phyloP scores from a whole-genome alignment of 2,113 vertebrate species.

The Barbus barbus region DNA sequence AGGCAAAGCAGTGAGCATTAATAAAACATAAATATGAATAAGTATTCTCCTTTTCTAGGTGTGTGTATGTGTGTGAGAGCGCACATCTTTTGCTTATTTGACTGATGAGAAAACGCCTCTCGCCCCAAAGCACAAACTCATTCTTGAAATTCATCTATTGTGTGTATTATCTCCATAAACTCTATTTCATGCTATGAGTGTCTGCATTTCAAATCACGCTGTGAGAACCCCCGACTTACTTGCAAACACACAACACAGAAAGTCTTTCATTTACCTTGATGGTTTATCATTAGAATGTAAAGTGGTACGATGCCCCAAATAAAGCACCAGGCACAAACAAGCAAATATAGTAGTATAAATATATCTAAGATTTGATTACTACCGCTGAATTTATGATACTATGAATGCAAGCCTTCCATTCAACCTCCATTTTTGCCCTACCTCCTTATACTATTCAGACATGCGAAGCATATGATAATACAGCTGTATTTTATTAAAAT shows the following conservation, averaged over 20 bases:
- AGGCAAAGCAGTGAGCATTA: slow-evolving; percentile 78
- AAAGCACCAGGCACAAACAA: neutral
- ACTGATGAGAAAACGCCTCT: slow-evolving; percentile 66
- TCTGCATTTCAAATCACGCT: slow-evolving; percentile 33
- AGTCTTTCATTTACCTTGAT: slow-evolving; percentile 2
- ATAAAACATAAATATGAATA: slow-evolving; percentile 83
- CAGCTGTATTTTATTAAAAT: slow-evolving; percentile 14
- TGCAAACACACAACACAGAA: neutral
- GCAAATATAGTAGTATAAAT: neutral
- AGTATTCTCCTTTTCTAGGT: slow-evolving; percentile 71
- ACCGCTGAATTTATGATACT: neutral
- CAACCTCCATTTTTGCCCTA: neutral
- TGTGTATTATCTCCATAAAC: slow-evolving; percentile 72
- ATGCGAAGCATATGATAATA: neutral
- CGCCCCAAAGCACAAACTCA: slow-evolving; percentile 72
- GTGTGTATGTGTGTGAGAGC: slow-evolving; percentile 14
- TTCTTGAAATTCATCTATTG: slow-evolving; percentile 70
- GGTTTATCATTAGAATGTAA: slow-evolving; percentile 58
- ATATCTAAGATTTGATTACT: neutral
- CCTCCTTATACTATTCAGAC: neutral
- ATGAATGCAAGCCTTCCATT: neutral
- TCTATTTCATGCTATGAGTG: slow-evolving; percentile 56
- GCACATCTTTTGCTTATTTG: slow-evolving; percentile 31
- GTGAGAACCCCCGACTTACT: slow-evolving; percentile 24
- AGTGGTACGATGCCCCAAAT: neutral